These are phyloP conservation scores for Hyposmocoma kahamanoa DNA, from an alignment of 1,140 invertebrate species.

Conservation along the genomic window DNA sequence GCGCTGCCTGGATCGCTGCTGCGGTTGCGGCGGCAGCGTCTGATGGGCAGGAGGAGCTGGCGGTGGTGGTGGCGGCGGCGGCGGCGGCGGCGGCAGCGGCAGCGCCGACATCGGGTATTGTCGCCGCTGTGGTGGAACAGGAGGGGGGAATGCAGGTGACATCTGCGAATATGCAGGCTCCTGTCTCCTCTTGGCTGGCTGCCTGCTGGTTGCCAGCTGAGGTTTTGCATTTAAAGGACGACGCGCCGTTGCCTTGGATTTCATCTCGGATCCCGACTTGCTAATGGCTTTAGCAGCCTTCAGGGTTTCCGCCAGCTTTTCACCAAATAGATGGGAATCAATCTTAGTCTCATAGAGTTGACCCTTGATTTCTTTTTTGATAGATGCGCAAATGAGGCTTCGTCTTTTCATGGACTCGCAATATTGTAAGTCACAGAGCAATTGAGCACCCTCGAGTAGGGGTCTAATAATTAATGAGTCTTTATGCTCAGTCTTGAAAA, in stretches of 20 bases:
- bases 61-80: neutral
- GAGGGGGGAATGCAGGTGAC: neutral
- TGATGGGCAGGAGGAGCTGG: neutral
- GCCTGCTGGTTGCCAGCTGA: neutral
- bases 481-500: neutral
- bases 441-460: neutral
- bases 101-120: neutral
- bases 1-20: neutral
- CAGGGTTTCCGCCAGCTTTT: neutral
- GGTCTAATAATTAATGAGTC: neutral
- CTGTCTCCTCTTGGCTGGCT: neutral
- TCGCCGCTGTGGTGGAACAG: neutral
- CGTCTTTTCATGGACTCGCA: neutral
- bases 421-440: neutral
- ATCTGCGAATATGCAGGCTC: neutral
- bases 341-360: neutral
- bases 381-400: neutral
- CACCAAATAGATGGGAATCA: neutral
- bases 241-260: neutral
- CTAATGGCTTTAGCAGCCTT: neutral
- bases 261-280: neutral
- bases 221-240: neutral
- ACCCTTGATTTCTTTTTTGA: neutral
- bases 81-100: neutral
- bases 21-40: neutral